Conservation (phyloP, 2,888 invertebrate genomes). For the Galerucella pusilla region DNA sequence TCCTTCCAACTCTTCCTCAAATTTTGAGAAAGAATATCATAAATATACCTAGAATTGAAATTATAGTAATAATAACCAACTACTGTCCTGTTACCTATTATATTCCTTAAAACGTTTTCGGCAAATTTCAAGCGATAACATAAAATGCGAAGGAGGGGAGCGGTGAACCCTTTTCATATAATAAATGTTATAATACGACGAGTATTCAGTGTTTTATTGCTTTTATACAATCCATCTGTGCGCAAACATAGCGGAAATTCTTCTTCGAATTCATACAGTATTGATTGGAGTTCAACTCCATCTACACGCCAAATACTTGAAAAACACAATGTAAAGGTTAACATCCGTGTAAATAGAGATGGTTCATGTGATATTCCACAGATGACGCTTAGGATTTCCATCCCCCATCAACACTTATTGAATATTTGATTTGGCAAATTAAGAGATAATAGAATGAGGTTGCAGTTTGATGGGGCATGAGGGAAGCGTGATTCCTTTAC, state of each 20-base stretch:
- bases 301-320: not conserved
- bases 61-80: too few relatives aligned
- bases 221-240: not conserved
- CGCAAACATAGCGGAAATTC: not conserved
- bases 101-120: not conserved
- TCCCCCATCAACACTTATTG: not conserved
- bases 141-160: not conserved
- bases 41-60: too few relatives aligned
- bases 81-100: too few relatives aligned
- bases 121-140: not conserved
- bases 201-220: not conserved
- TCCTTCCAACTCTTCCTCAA: too few relatives aligned
- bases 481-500: not conserved
- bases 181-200: not conserved
- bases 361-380: not conserved
- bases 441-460: conserved; percentile 8
- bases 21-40: too few relatives aligned
- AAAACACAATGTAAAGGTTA: not conserved
- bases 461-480: not conserved
- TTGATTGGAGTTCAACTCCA: not conserved
- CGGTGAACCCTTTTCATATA: not conserved
- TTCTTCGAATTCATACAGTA: not conserved
- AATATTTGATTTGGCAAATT: conserved; percentile 3
- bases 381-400: not conserved
- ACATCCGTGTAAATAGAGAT: not conserved